A percentile compares a stretch with the other conserved stretches of the same genome.
phyloP scores from a whole-genome alignment of 1,140 invertebrate species.

The Diachasma alloeum region DNA sequence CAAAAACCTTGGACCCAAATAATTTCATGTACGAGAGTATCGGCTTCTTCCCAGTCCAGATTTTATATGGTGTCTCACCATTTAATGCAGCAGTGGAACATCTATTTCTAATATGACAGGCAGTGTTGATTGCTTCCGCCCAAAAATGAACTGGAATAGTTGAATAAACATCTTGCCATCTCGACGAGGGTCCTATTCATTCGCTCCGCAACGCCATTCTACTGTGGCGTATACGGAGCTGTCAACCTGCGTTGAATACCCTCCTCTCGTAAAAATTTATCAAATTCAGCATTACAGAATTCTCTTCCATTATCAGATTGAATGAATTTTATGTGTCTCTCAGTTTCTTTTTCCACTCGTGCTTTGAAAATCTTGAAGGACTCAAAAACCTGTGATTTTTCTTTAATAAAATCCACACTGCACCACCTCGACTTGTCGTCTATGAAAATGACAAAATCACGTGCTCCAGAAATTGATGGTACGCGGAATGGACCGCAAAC shows the following conservation, averaged over 20 bases:
- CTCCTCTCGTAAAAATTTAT: background rate
- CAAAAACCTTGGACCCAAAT: background rate
- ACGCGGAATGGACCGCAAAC: slow-evolving; percentile 17
- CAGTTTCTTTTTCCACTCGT: slow-evolving; percentile 39
- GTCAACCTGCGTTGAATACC: slow-evolving; percentile 32
- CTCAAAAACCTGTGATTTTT: slow-evolving; percentile 39
- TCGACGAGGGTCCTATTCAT: no score
- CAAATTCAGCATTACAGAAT: slow-evolving; percentile 36
- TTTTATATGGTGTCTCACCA: background rate
- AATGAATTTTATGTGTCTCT: slow-evolving; percentile 41
- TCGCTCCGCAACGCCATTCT: background rate
- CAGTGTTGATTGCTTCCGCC: background rate
- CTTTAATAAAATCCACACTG: slow-evolving; percentile 41
- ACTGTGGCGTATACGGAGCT: slow-evolving; percentile 34
- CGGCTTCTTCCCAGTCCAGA: background rate
- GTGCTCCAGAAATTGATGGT: background rate
- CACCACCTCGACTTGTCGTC: slow-evolving; percentile 47
- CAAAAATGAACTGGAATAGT: background rate
- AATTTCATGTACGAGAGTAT: background rate
- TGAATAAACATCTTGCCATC: no score
- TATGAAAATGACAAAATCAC: slow-evolving; percentile 45
- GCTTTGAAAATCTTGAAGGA: slow-evolving; percentile 43
- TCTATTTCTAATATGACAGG: background rate
- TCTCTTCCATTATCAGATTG: slow-evolving; percentile 48
- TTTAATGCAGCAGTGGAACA: background rate